Evolutionary conservation across 2,797 vertebrate species (phyloP).

Genomic region (Lagocephalus sceleratus): DNA sequence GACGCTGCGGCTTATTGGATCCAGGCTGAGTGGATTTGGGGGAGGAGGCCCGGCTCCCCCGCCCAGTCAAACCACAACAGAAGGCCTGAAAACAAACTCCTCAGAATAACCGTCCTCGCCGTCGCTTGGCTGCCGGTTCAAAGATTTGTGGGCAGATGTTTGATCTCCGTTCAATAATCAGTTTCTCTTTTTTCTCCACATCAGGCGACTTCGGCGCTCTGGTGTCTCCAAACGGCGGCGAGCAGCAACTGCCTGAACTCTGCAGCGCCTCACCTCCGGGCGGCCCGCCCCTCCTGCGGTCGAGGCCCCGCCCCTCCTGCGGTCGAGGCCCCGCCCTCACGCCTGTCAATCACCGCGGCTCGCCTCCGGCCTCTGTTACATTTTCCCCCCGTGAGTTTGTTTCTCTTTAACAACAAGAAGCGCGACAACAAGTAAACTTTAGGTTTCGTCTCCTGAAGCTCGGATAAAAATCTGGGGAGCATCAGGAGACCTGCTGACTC

Average conservation of each 20-base stretch:
- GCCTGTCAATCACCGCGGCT: too few species aligned
- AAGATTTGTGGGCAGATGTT: constrained; percentile 71
- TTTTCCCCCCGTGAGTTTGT: too few species aligned
- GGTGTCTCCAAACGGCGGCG: constrained; percentile 58
- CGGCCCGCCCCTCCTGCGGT: constrained; percentile 1
- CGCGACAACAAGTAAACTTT: too few species aligned
- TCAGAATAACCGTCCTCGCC: constrained; percentile 69
- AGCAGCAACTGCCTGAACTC: constrained; percentile 40
- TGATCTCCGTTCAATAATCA: constrained; percentile 73
- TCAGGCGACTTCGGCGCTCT: constrained; percentile 47
- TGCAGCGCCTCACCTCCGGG: constrained; percentile 1
- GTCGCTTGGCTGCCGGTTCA: constrained; percentile 67
- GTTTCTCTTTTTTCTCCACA: constrained; percentile 32
- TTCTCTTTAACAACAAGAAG: too few species aligned
- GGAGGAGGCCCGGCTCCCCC: constrained; percentile 82
- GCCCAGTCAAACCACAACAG: constrained; percentile 87
- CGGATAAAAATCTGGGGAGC: too few species aligned
- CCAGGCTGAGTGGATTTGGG: constrained; percentile 86
- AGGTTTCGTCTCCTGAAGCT: too few species aligned
- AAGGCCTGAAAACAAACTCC: constrained; percentile 79
- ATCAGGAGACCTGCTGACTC: too few species aligned
- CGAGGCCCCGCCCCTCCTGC: neutral
- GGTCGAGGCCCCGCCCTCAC: neutral
- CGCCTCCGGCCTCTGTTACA: neutral
- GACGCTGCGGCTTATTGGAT: constrained; percentile 90